phyloP scores from a whole-genome alignment of 2,113 vertebrate genomes.

The Prinia subflava region DNA sequence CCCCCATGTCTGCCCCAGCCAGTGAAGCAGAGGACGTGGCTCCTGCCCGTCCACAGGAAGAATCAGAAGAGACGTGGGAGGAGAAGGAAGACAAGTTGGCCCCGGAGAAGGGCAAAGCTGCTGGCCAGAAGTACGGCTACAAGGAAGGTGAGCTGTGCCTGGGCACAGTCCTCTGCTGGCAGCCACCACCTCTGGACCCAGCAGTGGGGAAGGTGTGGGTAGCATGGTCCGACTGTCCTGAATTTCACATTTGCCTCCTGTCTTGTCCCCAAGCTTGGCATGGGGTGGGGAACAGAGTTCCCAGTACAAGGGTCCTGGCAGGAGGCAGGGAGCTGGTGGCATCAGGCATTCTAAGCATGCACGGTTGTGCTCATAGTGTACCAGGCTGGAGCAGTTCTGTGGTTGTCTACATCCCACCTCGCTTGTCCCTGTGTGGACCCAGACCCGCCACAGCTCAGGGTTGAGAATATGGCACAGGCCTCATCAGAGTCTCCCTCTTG shows the following conservation, averaged over 20 bases:
- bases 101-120: constrained; percentile 86
- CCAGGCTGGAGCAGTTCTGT: not conserved
- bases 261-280: not conserved
- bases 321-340: not conserved
- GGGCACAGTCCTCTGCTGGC: not conserved
- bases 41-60: constrained; percentile 72
- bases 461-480: not conserved
- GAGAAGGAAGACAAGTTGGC: constrained; percentile 94
- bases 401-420: rapidly evolving
- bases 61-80: constrained; percentile 91
- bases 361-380: rapidly evolving
- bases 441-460: not conserved
- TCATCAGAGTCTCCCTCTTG: not conserved
- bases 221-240: not conserved
- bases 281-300: not conserved
- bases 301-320: not conserved
- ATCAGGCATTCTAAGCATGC: not conserved
- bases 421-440: not conserved
- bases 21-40: constrained; percentile 57
- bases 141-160: constrained; percentile 83
- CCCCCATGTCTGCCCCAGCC: constrained; percentile 19
- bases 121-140: constrained; percentile 91
- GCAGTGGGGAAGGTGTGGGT: not conserved
- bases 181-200: not conserved
- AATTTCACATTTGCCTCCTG: not conserved